Percentiles rank a stretch among this genome's conserved stretches.
phyloP scores from a whole-genome alignment of 2,113 vertebrate species.

The Arothron firmamentum region DNA sequence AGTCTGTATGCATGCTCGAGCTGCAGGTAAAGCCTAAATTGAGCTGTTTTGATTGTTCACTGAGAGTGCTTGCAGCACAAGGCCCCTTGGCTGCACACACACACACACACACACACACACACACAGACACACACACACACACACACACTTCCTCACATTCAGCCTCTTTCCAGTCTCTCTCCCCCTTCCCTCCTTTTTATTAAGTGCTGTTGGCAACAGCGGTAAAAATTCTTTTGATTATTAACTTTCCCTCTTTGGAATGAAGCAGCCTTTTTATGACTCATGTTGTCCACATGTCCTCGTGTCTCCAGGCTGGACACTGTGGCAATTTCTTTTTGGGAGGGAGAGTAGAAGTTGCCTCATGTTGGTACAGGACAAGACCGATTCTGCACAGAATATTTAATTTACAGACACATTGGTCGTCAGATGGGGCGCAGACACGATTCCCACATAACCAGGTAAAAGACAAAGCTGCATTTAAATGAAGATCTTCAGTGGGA shows the following conservation, averaged over 20 bases:
- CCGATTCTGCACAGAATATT: too few relatives aligned
- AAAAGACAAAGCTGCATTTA: too few relatives aligned
- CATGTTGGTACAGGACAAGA: slow-evolving; percentile 2
- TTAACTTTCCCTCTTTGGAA: slow-evolving; percentile 66
- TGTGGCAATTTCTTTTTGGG: slow-evolving; percentile 30
- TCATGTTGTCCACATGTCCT: slow-evolving; percentile 40
- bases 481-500: slow-evolving; percentile 17
- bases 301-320: slow-evolving; percentile 49
- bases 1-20: slow-evolving; percentile 46
- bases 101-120: slow-evolving; percentile 12
- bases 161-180: slow-evolving; percentile 32
- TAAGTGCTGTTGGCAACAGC: slow-evolving; percentile 69
- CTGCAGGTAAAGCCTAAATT: slow-evolving; percentile 72
- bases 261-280: slow-evolving; percentile 60
- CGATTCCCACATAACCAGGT: too few relatives aligned
- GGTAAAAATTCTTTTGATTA: slow-evolving; percentile 76
- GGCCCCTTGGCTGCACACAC: slow-evolving; percentile 50
- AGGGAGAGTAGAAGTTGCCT: slow-evolving; percentile 24
- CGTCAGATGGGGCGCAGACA: too few relatives aligned
- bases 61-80: slow-evolving; percentile 60
- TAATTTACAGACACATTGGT: too few relatives aligned
- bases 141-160: slow-evolving; percentile 27
- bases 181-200: slow-evolving; percentile 52
- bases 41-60: slow-evolving; percentile 74
- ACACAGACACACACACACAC: slow-evolving; percentile 29